Conservation (phyloP, 2,113 vertebrate species). For the Corythoichthys haematopterus region DNA sequence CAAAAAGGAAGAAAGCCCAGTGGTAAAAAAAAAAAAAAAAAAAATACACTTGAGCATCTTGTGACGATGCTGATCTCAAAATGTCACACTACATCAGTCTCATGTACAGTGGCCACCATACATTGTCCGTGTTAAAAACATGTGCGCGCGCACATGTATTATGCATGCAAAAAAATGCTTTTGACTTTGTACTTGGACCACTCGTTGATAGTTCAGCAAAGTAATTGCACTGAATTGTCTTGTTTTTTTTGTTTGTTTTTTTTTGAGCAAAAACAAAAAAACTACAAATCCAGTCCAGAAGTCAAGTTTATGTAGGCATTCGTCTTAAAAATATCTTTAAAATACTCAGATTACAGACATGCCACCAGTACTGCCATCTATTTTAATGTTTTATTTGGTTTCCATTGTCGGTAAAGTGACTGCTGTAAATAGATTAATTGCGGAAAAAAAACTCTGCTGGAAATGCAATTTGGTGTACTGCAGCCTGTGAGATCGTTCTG, state of each 20-base stretch:
- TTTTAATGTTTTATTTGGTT: background rate
- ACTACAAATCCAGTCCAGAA: background rate
- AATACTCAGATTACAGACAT: background rate
- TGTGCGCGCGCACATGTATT: background rate
- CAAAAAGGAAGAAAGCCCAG: background rate
- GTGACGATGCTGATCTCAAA: constrained; percentile 39
- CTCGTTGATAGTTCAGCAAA: background rate
- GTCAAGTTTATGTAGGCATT: background rate
- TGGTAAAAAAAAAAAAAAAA: background rate
- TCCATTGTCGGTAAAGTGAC: background rate
- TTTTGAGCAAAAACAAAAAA: background rate
- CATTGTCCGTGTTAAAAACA: constrained; percentile 21
- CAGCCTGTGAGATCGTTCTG: background rate
- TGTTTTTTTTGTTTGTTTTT: background rate
- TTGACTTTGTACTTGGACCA: background rate
- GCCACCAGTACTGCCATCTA: background rate
- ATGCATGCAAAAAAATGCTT: background rate
- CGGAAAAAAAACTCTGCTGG: background rate
- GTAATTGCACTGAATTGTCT: background rate
- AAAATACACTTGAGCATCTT: constrained; percentile 10
- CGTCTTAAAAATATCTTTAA: background rate
- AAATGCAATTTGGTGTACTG: background rate
- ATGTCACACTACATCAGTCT: constrained; percentile 44
- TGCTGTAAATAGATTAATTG: background rate
- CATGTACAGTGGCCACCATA: constrained; percentile 23